Evolutionary conservation across 2,888 invertebrate species (phyloP), one percentile per base, ranked within the genome.

Genomic region (Fissipunctia ypsillon): DNA sequence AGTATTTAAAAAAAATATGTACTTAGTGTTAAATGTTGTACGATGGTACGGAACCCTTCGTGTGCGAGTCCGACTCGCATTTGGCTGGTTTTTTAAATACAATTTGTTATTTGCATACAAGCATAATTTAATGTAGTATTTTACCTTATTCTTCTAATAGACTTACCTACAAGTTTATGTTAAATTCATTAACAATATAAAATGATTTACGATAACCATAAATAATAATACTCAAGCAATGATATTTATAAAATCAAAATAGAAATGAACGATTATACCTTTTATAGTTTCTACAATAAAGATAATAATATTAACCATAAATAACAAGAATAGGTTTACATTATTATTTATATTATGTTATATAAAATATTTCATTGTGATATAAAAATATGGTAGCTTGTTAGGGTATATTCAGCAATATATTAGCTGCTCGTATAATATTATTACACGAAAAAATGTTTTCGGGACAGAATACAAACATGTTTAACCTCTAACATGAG

Each of bases 201-300:
- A 22, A 54, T 45, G 50, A 56, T 61, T 61, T 45, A 76, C 45
- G 6, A 28, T 41, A 35, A 43, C 16, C 28, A 28, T 50, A 54
- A 73, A 60, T 25, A 38, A 35, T 41, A 56, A 67, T 41, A 41
- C 22, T 38, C 3, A 25, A 35, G 16, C 7, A 41, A 60, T 22
- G 12, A 56, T 22, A 65, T 28, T 35, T 38, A 28, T 43, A 22
- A 38, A 59, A 52, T 22, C 35, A 38, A 48, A 69, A 54, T 57
- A 54, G 45, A 65, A 66, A 60, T 60, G 16, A 35, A 68, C 9
- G 43, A 41, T 31, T 52, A 14, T 9, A 63, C n/a, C 4, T 65
- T 80, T 69, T 63, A 59, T 48, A 70, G 56, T 66, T 66, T 52
- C 43, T 28, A 65, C 28, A 57, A 50, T 48, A 77, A 72, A 72